A percentile compares a stretch with the other conserved stretches of the same genome.
phyloP scores from a whole-genome alignment of 2,797 vertebrate species.

The Melanotaenia maccullochi region DNA sequence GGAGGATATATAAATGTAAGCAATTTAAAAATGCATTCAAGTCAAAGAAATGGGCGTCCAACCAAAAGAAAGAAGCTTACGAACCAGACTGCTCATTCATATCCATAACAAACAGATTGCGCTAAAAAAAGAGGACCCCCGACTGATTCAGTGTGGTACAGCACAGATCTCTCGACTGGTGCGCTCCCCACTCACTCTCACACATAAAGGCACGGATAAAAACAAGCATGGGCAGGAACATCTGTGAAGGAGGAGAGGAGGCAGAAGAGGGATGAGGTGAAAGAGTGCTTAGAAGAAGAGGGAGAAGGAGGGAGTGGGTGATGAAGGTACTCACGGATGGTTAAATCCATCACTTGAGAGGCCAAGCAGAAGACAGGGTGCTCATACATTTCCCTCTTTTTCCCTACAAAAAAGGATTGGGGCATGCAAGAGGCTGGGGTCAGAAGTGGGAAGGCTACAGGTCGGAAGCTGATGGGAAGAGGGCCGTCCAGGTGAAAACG shows the following conservation, averaged over 20 bases:
- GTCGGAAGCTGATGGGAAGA: slow-evolving; percentile 85
- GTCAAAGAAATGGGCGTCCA: slow-evolving; percentile 95
- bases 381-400: slow-evolving; percentile 99
- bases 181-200: slow-evolving; percentile 74
- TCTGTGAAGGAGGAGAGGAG: slow-evolving; percentile 54
- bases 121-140: slow-evolving; percentile 55
- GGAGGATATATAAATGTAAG: slow-evolving; percentile 94
- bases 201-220: slow-evolving; percentile 75
- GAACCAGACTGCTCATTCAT: slow-evolving; percentile 88
- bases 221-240: slow-evolving; percentile 67
- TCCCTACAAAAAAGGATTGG: slow-evolving; percentile 99
- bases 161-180: slow-evolving; percentile 63
- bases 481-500: slow-evolving; percentile 75
- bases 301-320: slow-evolving; percentile 83
- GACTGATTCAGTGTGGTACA: slow-evolving; percentile 57
- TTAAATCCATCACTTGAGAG: slow-evolving; percentile 99
- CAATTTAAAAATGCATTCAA: slow-evolving; percentile 99
- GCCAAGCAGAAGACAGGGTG: slow-evolving; percentile 99
- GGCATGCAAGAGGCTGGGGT: slow-evolving; percentile 99
- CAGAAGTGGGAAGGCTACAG: slow-evolving; percentile 93
- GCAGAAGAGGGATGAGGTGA: slow-evolving; percentile 60
- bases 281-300: slow-evolving; percentile 82
- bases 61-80: slow-evolving; percentile 95
- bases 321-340: slow-evolving; percentile 99
- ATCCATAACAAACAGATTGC: slow-evolving; percentile 94